phyloP scores from a whole-genome alignment of 2,113 vertebrate genomes.

The Antechinus flavipes region DNA sequence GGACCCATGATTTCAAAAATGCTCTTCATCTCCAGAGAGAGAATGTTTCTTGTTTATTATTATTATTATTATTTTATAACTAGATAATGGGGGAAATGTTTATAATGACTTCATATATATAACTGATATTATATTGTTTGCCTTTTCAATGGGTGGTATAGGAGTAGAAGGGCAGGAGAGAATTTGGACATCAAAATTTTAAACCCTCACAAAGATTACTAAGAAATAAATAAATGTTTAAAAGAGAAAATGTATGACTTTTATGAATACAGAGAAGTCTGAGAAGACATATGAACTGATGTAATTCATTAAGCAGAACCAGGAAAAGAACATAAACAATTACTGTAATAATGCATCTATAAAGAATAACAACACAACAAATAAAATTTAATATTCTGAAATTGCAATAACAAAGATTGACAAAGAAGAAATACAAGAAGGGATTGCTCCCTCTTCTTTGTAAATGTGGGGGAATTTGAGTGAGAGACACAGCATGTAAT shows the following conservation, averaged over 20 bases:
- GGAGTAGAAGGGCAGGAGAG: neutral
- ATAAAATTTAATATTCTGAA: neutral
- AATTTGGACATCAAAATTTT: neutral
- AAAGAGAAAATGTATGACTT: neutral
- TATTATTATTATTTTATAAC: neutral
- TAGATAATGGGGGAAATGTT: neutral
- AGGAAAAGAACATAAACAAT: neutral
- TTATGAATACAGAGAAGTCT: neutral
- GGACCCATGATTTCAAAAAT: neutral
- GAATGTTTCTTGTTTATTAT: neutral
- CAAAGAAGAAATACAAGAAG: neutral
- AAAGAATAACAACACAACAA: neutral
- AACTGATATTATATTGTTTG: neutral
- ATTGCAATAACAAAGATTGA: neutral
- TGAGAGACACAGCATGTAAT: neutral
- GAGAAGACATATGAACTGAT: neutral
- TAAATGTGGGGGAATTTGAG: neutral
- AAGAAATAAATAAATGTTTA: neutral
- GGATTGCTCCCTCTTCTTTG: neutral
- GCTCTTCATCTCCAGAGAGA: neutral
- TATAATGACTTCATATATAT: neutral
- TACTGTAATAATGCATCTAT: neutral
- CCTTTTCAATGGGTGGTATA: neutral
- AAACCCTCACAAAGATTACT: neutral
- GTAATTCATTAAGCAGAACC: neutral